phyloP scores from a whole-genome alignment of 2,888 invertebrate species.

The Portevinia maculata region DNA sequence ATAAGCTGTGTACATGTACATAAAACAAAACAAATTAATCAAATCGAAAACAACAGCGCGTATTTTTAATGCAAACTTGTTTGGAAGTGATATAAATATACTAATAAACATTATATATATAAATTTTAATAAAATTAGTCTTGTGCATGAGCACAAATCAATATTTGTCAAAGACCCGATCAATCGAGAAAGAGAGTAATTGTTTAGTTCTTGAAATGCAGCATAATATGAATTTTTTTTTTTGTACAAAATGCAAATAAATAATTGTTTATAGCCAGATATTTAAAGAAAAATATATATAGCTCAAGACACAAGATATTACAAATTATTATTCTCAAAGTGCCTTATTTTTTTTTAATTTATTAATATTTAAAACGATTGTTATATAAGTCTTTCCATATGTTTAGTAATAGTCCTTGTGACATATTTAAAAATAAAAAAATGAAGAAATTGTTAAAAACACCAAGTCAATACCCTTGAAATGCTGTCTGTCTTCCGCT shows the following conservation, averaged over 20 bases:
- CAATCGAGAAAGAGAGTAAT: slow-evolving; percentile 28
- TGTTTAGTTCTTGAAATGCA: slow-evolving; percentile 52
- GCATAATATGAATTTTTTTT: slow-evolving; percentile 42
- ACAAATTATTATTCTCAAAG: slow-evolving; percentile 78
- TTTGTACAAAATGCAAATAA: slow-evolving; percentile 28
- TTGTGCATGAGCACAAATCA: slow-evolving; percentile 67
- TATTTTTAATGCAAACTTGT: slow-evolving; percentile 70
- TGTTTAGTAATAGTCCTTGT: slow-evolving; percentile 56
- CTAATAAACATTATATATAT: slow-evolving; percentile 52
- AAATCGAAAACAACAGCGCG: slow-evolving; percentile 44
- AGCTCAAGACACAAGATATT: slow-evolving; percentile 72
- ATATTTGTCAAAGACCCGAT: slow-evolving; percentile 24
- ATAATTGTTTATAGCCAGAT: slow-evolving; percentile 55
- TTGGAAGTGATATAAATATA: slow-evolving; percentile 71
- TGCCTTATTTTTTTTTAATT: slow-evolving; percentile 77
- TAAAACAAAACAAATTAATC: slow-evolving; percentile 56
- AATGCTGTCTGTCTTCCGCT: slow-evolving; percentile 71
- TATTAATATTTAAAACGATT: slow-evolving; percentile 70
- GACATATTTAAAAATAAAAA: slow-evolving; percentile 43
- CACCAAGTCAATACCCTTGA: slow-evolving; percentile 59
- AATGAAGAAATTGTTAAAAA: slow-evolving; percentile 45
- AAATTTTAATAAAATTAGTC: slow-evolving; percentile 41
- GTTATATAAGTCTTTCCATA: slow-evolving; percentile 73
- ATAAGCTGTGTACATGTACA: slow-evolving; percentile 64
- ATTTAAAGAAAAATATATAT: slow-evolving; percentile 5